phyloP scores from a whole-genome alignment of 2,113 vertebrate genomes.

The Lycaon pictus region DNA sequence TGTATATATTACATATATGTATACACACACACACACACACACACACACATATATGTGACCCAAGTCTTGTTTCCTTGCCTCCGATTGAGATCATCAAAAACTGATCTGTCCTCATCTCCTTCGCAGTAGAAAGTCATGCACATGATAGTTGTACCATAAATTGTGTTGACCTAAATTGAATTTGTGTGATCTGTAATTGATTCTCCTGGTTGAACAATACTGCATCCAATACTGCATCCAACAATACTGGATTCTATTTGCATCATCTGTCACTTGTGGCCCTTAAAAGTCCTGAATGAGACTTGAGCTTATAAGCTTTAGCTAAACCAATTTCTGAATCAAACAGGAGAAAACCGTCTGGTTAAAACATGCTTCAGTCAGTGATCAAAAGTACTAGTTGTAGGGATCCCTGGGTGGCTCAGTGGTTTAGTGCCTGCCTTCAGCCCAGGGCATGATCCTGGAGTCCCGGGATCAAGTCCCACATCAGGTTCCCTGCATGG shows the following conservation, averaged over 20 bases:
- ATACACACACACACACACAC: too few species aligned
- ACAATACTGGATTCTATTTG: background rate
- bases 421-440: too few species aligned
- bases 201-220: background rate
- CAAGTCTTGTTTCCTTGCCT: background rate
- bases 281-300: background rate
- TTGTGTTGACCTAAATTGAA: background rate
- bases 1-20: too few species aligned
- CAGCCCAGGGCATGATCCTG: too few species aligned
- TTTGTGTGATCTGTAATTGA: background rate
- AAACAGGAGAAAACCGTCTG: background rate
- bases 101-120: background rate
- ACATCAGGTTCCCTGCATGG: too few species aligned
- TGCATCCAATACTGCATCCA: background rate
- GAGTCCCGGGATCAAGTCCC: too few species aligned
- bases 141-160: background rate
- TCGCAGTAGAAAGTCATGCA: rapidly evolving
- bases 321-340: background rate
- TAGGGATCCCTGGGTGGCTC: too few species aligned
- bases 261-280: background rate
- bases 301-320: rapidly evolving
- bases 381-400: background rate
- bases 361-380: background rate
- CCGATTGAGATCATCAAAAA: background rate
- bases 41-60: too few species aligned